Percentiles rank a stretch among this genome's conserved stretches.
phyloP scores from a whole-genome alignment of 2,113 vertebrate genomes.

The Ardeotis arabs region DNA sequence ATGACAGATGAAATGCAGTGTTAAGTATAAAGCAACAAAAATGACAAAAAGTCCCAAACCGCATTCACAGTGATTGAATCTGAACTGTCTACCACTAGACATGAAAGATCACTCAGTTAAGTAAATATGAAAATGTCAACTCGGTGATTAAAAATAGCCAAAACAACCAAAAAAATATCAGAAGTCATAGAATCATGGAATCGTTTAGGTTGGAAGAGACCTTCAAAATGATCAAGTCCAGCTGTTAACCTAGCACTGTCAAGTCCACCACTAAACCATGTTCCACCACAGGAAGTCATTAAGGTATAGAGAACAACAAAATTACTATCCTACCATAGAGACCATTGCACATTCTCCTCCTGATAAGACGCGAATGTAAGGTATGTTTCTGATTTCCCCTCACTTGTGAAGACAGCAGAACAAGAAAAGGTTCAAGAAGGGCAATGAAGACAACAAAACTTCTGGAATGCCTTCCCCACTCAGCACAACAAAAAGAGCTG shows the following conservation, averaged over 20 bases:
- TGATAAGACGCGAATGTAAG: not conserved
- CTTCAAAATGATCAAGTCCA: too few species aligned
- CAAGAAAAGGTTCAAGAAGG: not conserved
- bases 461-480: not conserved
- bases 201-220: too few species aligned
- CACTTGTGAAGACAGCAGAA: not conserved
- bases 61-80: not conserved
- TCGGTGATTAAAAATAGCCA: not conserved
- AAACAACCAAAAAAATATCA: not conserved
- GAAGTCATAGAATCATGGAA: not conserved
- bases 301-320: not conserved
- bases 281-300: not conserved
- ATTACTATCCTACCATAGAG: not conserved
- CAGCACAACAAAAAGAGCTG: not conserved
- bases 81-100: not conserved
- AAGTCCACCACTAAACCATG: too few species aligned
- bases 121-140: not conserved
- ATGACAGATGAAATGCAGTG: not conserved
- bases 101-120: not conserved
- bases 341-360: not conserved
- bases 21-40: not conserved
- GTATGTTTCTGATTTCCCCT: not conserved
- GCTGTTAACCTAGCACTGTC: too few species aligned
- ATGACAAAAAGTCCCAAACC: not conserved
- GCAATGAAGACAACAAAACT: not conserved